Base-by-base conservation (phyloP, 2,113 vertebrate species). In the Morone chrysops region DNA sequence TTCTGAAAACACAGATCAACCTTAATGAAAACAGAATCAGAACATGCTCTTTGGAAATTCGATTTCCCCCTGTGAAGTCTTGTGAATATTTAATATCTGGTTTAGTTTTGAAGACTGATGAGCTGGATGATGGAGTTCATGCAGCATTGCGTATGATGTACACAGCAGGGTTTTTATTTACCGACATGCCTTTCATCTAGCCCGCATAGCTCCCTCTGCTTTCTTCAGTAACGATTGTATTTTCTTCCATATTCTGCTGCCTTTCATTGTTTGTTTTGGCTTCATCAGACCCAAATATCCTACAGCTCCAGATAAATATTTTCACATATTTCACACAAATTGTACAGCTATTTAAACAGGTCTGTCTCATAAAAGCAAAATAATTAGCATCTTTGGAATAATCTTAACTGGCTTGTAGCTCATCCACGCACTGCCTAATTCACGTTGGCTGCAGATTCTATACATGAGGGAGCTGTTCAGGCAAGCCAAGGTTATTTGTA, bases 11-110 rank as follows among this genome's bases (percentile, higher is more conserved):
- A 80, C 76, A 83, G 50, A 76, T 76, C 22, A 16, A 22, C 51
- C 3, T 3, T 68, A 75, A 87, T 84, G 36, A 80, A 71, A 80
- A 78, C 47, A 25, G 20, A 84, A 78, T 85, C 54, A 48, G 6
- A 57, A 2, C 47, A 65, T 68, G 10, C 48, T 69, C 40, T 66
- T 40, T 59, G 31, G 65, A 70, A 81, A 87, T 86, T 18, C 1
- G 56, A 85, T 88, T 87, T 78, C 14, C 20, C 25, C 16, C 12
- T 54, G 20, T 79, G 75, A 74, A 53, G 43, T 54, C 3, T 9
- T 60, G 45, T 83, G 76, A 66, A 51, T 73, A 56, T 85, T 77
- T 68, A 66, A 67, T 74, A 51, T 71, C 57, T 69, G 70, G 20
- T 70, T 74, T 70, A 18, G 50, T 51, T 57, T 82, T 10, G n/a